phyloP scores from a whole-genome alignment of 2,797 vertebrate species.

The Borostomias antarcticus region DNA sequence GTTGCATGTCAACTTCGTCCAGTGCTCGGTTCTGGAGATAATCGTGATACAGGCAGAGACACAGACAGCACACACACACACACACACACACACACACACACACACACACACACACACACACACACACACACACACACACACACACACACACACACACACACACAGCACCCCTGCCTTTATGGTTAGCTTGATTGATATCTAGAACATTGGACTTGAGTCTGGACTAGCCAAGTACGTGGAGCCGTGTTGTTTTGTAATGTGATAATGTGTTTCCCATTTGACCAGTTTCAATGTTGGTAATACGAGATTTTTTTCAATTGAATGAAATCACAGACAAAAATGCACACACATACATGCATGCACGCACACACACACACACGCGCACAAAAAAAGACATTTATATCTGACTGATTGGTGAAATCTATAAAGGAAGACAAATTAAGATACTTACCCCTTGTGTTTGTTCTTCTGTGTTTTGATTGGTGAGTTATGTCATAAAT shows the following conservation, averaged over 20 bases:
- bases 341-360: background rate
- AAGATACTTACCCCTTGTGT: background rate
- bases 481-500: background rate
- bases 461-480: background rate
- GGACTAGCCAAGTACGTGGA: slow-evolving; percentile 29
- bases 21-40: no score
- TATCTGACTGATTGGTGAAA: background rate
- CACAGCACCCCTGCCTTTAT: no score
- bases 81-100: no score
- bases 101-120: no score
- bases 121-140: no score
- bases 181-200: no score
- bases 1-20: no score
- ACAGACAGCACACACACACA: no score
- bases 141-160: no score
- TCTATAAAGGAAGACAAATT: background rate
- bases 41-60: no score
- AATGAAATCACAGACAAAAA: background rate
- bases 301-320: background rate
- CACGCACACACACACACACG: background rate
- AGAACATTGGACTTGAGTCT: slow-evolving; percentile 26
- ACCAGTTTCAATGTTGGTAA: slow-evolving; percentile 19
- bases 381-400: background rate
- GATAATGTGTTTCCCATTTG: slow-evolving; percentile 41
- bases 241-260: slow-evolving; percentile 25